Conservation (phyloP, 2,888 invertebrate genomes). For the Protonemura montana region DNA sequence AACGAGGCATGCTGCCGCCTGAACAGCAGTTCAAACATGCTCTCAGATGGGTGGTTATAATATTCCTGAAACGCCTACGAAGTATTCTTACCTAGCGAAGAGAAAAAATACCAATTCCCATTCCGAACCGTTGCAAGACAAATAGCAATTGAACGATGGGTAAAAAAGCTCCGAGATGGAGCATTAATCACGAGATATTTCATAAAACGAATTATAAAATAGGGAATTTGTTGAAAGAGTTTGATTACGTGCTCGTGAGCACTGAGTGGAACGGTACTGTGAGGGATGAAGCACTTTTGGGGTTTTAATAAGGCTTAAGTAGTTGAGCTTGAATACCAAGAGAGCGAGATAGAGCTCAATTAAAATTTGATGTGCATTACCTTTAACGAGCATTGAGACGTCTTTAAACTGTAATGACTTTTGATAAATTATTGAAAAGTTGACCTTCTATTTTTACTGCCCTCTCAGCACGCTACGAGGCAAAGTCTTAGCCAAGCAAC, state of each 20-base stretch:
- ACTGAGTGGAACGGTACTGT: background rate
- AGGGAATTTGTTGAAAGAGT: background rate
- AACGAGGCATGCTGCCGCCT: background rate
- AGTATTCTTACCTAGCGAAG: background rate
- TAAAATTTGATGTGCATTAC: constrained; percentile 2
- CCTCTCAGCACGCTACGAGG: background rate
- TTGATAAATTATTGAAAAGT: constrained; percentile 1
- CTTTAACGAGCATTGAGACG: constrained; percentile 7
- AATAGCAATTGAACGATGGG: background rate
- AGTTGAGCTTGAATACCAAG: constrained; percentile 7
- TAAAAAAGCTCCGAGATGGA: background rate
- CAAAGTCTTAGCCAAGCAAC: background rate
- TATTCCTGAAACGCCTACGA: background rate
- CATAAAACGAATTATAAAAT: background rate
- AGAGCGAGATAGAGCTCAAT: background rate
- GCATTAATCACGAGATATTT: background rate
- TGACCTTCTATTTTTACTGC: background rate
- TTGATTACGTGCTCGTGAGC: background rate
- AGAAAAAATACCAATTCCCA: background rate
- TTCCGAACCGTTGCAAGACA: background rate
- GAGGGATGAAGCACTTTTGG: background rate
- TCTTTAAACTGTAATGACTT: constrained; percentile 12
- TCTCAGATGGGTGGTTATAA: background rate
- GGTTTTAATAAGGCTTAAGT: constrained; percentile 12
- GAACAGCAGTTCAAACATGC: constrained; percentile 5